Evolutionary conservation across 2,113 vertebrate genomes (phyloP), one percentile per base, ranked within the genome.

Genomic region (Campylomormyrus tamandua): DNA sequence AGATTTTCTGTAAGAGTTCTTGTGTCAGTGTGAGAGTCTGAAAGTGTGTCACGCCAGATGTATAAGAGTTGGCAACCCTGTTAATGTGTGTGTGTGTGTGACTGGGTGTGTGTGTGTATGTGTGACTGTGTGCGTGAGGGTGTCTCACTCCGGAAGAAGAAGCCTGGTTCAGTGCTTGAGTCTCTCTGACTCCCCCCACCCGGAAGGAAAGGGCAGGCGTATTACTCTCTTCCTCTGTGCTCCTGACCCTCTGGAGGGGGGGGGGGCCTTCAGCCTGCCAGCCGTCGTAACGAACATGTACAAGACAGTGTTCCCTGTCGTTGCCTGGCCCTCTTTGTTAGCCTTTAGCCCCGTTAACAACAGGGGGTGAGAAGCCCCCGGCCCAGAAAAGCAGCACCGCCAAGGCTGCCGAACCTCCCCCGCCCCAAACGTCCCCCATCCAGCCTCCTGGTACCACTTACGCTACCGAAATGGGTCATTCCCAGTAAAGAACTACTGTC

Each of bases 141-240:
- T 39, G 45, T 53, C 87, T 89, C 80, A 90, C 77, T 45, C 89
- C 91, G 91, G 91, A 92, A 91, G 88, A 91, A 91, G 91, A 70
- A 89, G 90, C 87, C 50, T 56, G 15, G 84, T 92, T 80, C 91
- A 90, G 89, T 92, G 90, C 88, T 91, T 89, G 80, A 42, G 42
- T 84, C 35, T 77, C 24, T 77, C 70, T 77, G n/a, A 39, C 35
- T 13, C 15, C 70, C 31, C 70, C 27, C 31, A 5, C 13, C 80
- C 21, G 83, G 83, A 84, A 84, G 83, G 83, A 84, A 84, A 48
- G 83, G 83, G 39, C 83, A 84, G 83, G 3, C 39, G 2, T 85
- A 89, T 89, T 91, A 93, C 83, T 46, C 6, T 93, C 89, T 91
- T 93, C 90, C 88, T 56, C 90, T 92, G 89, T 83, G 15, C 2